Conservation (phyloP, 1,140 invertebrate genomes). For the Penaeus indicus region DNA sequence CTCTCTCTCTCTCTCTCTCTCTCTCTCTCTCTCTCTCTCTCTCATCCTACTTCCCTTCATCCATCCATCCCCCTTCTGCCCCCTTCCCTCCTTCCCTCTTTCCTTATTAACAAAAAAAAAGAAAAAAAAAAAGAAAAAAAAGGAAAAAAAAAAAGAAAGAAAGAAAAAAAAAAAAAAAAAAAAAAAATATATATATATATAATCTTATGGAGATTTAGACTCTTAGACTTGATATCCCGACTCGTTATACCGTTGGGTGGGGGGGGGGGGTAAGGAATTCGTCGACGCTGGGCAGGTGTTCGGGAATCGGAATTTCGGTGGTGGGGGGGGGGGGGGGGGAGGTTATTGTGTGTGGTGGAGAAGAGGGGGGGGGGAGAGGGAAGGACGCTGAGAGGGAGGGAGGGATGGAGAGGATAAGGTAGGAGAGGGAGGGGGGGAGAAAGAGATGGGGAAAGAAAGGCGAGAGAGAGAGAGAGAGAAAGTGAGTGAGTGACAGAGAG, state of each 20-base stretch:
- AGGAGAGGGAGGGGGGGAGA: background rate
- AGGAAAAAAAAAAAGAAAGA: too few relatives aligned
- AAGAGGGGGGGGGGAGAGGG: background rate
- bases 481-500: background rate
- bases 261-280: background rate
- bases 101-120: background rate
- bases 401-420: background rate
- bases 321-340: background rate
- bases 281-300: background rate
- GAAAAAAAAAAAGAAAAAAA: too few relatives aligned
- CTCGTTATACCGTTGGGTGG: background rate
- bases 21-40: background rate
- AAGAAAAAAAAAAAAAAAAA: too few relatives aligned
- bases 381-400: background rate
- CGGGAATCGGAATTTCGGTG: background rate
- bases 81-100: background rate
- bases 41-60: background rate
- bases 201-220: too few relatives aligned
- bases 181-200: too few relatives aligned
- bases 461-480: background rate
- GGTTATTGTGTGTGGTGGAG: background rate
- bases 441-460: background rate
- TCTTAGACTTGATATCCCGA: background rate
- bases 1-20: background rate
- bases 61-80: background rate